A percentile compares a stretch with the other conserved stretches of the same genome.
phyloP scores from a whole-genome alignment of 2,113 vertebrate species.

The Manacus vitellinus region DNA sequence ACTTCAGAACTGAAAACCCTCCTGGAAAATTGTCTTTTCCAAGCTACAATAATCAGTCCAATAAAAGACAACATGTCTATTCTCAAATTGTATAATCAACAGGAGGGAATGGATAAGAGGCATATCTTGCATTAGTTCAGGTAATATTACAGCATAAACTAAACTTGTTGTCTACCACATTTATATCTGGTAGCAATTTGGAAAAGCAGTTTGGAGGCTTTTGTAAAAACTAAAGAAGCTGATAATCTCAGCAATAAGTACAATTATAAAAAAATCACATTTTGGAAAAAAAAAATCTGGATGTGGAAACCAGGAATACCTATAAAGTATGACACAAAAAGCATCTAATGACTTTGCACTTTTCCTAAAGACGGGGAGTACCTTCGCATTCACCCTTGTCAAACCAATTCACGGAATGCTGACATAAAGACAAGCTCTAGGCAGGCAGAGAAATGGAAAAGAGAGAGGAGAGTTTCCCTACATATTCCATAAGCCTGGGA shows the following conservation, averaged over 20 bases:
- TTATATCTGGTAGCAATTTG: background rate
- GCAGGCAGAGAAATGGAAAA: rapidly evolving
- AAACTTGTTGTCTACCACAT: background rate
- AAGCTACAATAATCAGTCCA: background rate
- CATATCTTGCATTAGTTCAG: background rate
- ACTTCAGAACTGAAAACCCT: background rate
- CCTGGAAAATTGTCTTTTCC: background rate
- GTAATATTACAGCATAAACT: background rate
- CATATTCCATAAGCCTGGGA: rapidly evolving
- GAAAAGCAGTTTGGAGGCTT: background rate
- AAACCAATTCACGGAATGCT: rapidly evolving
- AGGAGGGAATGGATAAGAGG: background rate
- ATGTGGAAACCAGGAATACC: background rate
- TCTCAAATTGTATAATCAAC: background rate
- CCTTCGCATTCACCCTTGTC: background rate
- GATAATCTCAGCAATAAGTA: background rate
- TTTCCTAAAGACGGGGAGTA: background rate
- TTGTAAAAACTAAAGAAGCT: background rate
- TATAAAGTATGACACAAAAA: background rate
- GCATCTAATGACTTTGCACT: conserved; percentile 49
- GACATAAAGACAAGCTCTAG: rapidly evolving
- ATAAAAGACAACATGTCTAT: background rate
- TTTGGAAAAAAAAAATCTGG: background rate
- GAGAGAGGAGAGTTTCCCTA: background rate
- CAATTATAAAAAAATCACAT: background rate